A percentile compares a stretch with the other conserved stretches of the same genome.
Conservation (phyloP, 2,888 invertebrate genomes). For the Tetheella fluctuosa region DNA sequence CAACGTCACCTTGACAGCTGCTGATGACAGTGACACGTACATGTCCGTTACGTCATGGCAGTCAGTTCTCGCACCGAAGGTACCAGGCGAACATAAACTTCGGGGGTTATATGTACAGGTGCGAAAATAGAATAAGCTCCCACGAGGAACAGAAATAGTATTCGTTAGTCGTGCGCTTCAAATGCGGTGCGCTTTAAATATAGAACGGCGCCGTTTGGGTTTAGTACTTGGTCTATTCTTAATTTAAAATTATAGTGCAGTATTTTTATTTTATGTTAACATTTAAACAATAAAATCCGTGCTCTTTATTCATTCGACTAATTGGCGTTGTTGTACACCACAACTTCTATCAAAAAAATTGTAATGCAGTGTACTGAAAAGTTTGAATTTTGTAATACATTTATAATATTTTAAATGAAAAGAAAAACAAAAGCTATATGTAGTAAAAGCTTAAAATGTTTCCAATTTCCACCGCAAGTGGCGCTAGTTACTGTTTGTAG, state of each 20-base stretch:
- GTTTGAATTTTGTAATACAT: too few relatives aligned
- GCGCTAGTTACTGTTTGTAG: neutral
- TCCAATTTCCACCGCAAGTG: neutral
- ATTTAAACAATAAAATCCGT: too few relatives aligned
- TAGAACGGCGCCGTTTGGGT: conserved; percentile 42
- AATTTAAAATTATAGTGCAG: too few relatives aligned
- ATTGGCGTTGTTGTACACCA: too few relatives aligned
- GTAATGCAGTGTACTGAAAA: too few relatives aligned
- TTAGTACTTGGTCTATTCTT: conserved; percentile 22
- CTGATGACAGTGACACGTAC: conserved; percentile 49
- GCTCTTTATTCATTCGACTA: too few relatives aligned
- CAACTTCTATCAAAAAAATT: too few relatives aligned
- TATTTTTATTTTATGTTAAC: too few relatives aligned
- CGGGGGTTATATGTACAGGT: conserved; percentile 55
- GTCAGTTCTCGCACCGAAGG: conserved; percentile 64
- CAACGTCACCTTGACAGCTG: conserved; percentile 47
- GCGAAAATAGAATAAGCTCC: conserved; percentile 74
- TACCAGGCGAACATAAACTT: conserved; percentile 71
- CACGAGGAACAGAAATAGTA: conserved; percentile 66
- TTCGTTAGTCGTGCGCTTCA: conserved; percentile 31
- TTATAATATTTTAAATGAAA: neutral
- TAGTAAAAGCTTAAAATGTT: neutral
- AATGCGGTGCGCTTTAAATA: conserved; percentile 38
- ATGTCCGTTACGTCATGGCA: conserved; percentile 80
- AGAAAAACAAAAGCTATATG: neutral